phyloP scores from a whole-genome alignment of 2,797 vertebrate species.

The Acestrorhynchus altus region DNA sequence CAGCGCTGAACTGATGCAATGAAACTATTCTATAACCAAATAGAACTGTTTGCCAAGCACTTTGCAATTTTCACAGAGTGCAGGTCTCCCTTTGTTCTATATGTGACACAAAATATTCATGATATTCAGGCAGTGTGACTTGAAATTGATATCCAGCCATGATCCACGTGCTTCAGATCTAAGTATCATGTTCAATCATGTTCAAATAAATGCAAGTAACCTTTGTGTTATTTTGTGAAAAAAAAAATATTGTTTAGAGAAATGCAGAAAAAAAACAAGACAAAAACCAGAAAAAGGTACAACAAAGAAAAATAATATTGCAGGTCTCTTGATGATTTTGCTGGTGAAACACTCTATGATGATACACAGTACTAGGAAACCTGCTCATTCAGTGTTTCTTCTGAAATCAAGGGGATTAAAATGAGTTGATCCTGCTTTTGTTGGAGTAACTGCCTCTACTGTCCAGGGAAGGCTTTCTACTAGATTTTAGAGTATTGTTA shows the following conservation, averaged over 20 bases:
- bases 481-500: no score
- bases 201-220: slow-evolving; percentile 2
- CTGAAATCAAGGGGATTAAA: no score
- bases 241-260: neutral
- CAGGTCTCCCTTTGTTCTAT: neutral
- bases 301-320: neutral
- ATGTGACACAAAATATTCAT: slow-evolving; percentile 22
- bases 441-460: no score
- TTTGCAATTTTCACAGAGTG: neutral
- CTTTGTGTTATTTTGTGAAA: neutral
- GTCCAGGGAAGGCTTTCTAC: no score
- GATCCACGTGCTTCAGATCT: neutral
- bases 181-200: slow-evolving; percentile 12
- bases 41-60: slow-evolving; percentile 23
- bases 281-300: neutral
- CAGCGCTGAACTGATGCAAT: slow-evolving; percentile 5
- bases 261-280: slow-evolving; percentile 10
- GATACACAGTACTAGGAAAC: no score
- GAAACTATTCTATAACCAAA: slow-evolving; percentile 18
- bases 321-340: neutral
- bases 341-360: no score
- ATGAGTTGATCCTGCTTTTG: no score
- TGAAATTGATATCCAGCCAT: slow-evolving; percentile 5
- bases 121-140: neutral
- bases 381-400: no score